Evolutionary conservation across 2,797 vertebrate species (phyloP).

Genomic region (Chromobotia macracanthus): DNA sequence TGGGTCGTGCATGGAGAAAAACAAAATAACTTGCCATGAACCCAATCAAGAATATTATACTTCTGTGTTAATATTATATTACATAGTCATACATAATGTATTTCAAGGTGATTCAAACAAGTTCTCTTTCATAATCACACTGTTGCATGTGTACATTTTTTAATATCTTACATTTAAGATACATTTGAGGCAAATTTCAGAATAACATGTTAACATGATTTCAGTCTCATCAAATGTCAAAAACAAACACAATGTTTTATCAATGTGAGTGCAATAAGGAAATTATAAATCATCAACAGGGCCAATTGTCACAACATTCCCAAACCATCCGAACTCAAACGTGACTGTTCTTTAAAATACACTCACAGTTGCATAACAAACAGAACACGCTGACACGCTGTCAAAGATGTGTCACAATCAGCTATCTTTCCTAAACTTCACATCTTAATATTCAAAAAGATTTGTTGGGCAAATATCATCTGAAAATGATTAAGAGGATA

Average conservation of each 20-base stretch:
- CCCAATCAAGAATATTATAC: not conserved
- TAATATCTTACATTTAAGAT: not conserved
- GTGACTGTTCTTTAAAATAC: not conserved
- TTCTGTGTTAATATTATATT: not conserved
- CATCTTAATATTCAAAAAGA: no score
- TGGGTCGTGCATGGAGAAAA: not conserved
- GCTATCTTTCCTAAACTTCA: not conserved
- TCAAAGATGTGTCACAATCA: not conserved
- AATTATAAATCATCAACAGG: not conserved
- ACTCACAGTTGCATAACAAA: not conserved
- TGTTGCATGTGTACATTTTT: not conserved
- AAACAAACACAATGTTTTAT: not conserved
- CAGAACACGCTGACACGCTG: not conserved
- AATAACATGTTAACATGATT: not conserved
- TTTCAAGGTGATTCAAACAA: not conserved
- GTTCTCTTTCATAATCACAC: not conserved
- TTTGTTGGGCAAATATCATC: not conserved
- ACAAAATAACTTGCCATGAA: not conserved
- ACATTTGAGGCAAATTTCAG: not conserved
- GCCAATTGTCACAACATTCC: not conserved
- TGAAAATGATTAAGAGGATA: not conserved
- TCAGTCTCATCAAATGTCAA: not conserved
- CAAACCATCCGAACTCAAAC: not conserved
- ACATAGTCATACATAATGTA: no score
- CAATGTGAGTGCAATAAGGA: not conserved